Evolutionary conservation across 2,797 vertebrate species (phyloP), one percentile per base, ranked within the genome.

Genomic region (Sorex maritimensis): DNA sequence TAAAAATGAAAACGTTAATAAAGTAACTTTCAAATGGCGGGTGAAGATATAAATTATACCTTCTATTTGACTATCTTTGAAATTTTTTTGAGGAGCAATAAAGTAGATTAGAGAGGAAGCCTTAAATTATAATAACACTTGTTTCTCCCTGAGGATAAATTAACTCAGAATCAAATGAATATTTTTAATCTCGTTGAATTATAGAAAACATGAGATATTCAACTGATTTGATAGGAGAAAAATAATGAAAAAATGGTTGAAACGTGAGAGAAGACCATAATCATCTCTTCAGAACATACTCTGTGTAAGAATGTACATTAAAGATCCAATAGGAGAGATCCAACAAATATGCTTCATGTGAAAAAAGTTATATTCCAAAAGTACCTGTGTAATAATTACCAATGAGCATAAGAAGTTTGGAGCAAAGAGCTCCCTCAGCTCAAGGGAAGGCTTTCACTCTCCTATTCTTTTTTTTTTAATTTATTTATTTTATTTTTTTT

Each of bases 151-250:
- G 9, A 92, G 49, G 19, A 82, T 74, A 41, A 78, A 78, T 81
- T 85, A 93, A 81, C 91, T 78, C 68, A 80, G 67, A 44, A 26
- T 55, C 28, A 58, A 79, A 69, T 52, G n/a, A 81, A 30, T 94
- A 67, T 82, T 44, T 90, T 79, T 67, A 15, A 75, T 8, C 90
- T 41, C 63, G 58, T 21, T 92, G 38, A 88, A 61, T 92, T 82
- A 71, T 82, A n/a, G 28, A 88, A 65, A 34, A 6, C 44, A 67
- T n/a, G 26, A 4, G 67, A 28, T 82, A 49, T 88, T 90, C 34
- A 61, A 3, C 13, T 34, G 46, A 38, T 61, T 83, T 92, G n/a
- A 81, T 41, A 23, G 26, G 79, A 72, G 67, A 82, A n/a, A 79
- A 85, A 81, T 79, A 73, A 87, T n/a, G 6, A 52, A 91, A 61